phyloP scores from a whole-genome alignment of 2,113 vertebrate species.

The Nanger granti region DNA sequence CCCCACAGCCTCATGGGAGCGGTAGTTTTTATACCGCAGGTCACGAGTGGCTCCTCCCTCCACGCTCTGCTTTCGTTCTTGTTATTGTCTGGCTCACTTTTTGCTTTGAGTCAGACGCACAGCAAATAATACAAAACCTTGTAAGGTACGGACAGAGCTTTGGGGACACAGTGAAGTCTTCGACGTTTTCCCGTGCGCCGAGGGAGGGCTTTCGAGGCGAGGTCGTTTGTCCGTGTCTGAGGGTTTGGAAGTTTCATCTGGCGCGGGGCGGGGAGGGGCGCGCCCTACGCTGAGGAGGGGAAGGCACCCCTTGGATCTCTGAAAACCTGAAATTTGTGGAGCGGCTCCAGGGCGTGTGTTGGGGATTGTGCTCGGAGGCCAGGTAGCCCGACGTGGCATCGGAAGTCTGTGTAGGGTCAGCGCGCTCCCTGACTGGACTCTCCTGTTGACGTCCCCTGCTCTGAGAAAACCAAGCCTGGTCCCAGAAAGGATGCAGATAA shows the following conservation, averaged over 20 bases:
- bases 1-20: conserved; percentile 25
- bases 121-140: neutral
- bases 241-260: neutral
- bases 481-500: neutral
- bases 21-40: neutral
- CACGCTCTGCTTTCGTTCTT: neutral
- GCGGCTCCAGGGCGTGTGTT: neutral
- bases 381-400: no score
- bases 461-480: no score
- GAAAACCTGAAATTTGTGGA: neutral
- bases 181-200: neutral
- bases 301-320: neutral
- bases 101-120: neutral
- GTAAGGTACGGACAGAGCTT: neutral
- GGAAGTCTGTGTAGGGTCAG: neutral
- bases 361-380: neutral
- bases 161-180: neutral
- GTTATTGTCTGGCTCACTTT: neutral
- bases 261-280: neutral
- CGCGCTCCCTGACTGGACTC: neutral
- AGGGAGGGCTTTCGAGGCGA: neutral
- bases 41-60: rapidly evolving
- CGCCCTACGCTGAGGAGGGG: neutral
- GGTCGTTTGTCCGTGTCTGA: neutral
- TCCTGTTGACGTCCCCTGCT: no score